These are phyloP conservation scores for Channa striata DNA, from an alignment of 2,797 vertebrate genomes.

Conservation along the genomic window DNA sequence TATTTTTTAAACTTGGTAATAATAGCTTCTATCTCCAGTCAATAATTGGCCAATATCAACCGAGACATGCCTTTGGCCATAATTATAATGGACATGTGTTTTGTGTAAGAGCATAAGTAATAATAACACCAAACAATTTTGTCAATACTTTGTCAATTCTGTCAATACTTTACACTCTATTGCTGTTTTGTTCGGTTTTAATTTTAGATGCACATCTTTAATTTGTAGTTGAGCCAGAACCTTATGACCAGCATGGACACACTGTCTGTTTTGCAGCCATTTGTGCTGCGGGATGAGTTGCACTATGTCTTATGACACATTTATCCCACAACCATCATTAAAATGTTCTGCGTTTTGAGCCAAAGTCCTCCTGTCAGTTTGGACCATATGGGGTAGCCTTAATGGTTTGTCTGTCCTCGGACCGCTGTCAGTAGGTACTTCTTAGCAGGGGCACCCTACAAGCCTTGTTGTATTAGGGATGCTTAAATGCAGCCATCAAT, in stretches of 20 bases:
- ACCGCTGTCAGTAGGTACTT: background rate
- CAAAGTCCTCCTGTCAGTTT: background rate
- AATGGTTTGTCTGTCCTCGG: too few species aligned
- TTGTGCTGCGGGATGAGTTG: too few species aligned
- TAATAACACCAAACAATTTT: constrained; percentile 4
- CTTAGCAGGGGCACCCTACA: background rate
- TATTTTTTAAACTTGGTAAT: background rate
- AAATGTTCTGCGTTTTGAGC: background rate
- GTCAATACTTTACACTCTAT: background rate
- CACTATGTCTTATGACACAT: too few species aligned
- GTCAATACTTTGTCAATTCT: background rate
- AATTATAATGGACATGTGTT: background rate
- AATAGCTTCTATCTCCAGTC: background rate
- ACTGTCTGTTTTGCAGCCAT: background rate
- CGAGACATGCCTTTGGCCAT: background rate
- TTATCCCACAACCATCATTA: too few species aligned
- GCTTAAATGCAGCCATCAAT: background rate
- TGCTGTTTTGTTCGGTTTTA: too few species aligned
- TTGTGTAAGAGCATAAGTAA: background rate
- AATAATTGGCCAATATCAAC: background rate
- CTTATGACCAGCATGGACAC: background rate
- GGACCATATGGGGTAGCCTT: too few species aligned
- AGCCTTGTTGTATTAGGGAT: background rate
- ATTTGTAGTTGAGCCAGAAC: background rate
- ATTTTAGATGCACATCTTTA: background rate